These are phyloP conservation scores for Leptatherina wallacei DNA, from an alignment of 2,797 vertebrate genomes.

Conservation along the genomic window DNA sequence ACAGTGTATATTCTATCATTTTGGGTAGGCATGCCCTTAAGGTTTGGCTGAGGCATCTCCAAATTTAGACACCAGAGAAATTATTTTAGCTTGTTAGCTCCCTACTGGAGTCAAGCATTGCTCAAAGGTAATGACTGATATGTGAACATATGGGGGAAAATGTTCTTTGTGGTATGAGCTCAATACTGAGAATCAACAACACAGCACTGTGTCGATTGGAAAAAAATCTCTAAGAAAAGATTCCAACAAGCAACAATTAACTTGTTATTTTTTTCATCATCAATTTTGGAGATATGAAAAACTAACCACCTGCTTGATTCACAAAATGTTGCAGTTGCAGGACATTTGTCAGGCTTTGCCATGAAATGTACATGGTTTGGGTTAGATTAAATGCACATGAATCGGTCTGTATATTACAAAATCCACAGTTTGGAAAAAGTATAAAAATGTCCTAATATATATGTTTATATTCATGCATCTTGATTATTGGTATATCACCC, in stretches of 20 bases:
- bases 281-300: not conserved
- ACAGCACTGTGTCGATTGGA: not conserved
- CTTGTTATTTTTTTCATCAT: not conserved
- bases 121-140: conserved; percentile 15
- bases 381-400: not conserved
- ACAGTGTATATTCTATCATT: conserved; percentile 23
- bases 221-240: not conserved
- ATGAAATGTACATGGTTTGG: not conserved
- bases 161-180: not conserved
- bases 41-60: conserved; percentile 32
- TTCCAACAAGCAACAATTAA: not conserved
- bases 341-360: not conserved
- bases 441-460: too few relatives aligned
- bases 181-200: not conserved
- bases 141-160: conserved; percentile 13
- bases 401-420: not conserved
- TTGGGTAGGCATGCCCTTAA: conserved; percentile 32
- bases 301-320: not conserved
- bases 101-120: conserved; percentile 11
- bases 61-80: conserved; percentile 44
- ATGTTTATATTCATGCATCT: not conserved
- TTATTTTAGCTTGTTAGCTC: conserved; percentile 31
- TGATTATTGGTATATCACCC: too few relatives aligned
- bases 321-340: not conserved
- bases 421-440: not conserved